Evolutionary conservation across 1,140 invertebrate genomes (phyloP), one percentile per base, ranked within the genome.

Genomic region (Cyclina sinensis): DNA sequence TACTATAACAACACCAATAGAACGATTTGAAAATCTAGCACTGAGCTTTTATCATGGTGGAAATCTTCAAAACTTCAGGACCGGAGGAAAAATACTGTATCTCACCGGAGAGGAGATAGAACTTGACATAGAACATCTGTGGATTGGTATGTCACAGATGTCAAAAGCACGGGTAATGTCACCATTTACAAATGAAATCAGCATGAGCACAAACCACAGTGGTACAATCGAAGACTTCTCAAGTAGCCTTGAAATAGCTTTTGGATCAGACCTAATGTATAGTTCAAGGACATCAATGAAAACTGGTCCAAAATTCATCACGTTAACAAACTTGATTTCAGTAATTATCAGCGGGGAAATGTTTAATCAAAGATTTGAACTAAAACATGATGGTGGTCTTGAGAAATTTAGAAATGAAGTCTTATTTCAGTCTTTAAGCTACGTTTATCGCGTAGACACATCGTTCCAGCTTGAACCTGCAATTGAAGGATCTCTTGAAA

Each of bases 111-210:
- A 87, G 32, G 57, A 70, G n/a, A 39, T 87, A 7, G 59, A 46
- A 51, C 2, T 80, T 5, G 43, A 65, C 16, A 16, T 87, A 30
- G 74, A 80, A 3, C 85, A 87, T 54, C 46, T 7, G 14, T 27
- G 21, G 18, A 54, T 30, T 27, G 74, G 46, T 32, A 30, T 65
- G 4, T 21, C n/a, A 18, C 24, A 59, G 12, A 32, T 48, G n/a
- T 57, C 79, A 2, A 82, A 74, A 48, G 37, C 37, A 74, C n/a
- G 30, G 1, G 43, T 88, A 18, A 59, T 74, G 68, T 82, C 86
- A 51, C 79, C 86, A 74, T 88, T 37, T 39, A 88, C 86, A 0
- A 68, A 82, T 27, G 83, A 86, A 65, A 68, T 91, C 27, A 48
- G 37, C 27, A 32, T 91, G 5, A 74, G 43, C 37, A 27, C 46